Percentiles rank a stretch among this genome's conserved stretches.
Evolutionary conservation across 2,113 vertebrate species (phyloP).

Genomic region (Bagarius yarrelli): DNA sequence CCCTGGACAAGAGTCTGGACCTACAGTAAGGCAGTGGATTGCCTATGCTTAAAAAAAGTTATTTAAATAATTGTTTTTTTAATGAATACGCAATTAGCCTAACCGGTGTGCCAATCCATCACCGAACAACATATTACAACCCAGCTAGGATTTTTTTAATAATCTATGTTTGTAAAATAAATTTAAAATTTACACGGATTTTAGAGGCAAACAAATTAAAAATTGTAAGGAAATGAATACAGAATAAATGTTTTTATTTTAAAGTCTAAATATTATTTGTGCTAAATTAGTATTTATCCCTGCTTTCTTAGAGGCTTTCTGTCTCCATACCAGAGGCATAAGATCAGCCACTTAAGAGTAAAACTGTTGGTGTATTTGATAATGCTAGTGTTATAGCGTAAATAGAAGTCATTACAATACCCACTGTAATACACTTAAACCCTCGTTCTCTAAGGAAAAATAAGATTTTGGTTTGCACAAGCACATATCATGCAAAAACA

Average conservation of each 20-base stretch:
- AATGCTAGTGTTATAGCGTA: background rate
- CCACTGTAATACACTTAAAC: background rate
- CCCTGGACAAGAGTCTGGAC: too few species aligned
- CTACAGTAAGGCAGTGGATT: too few species aligned
- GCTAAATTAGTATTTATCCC: background rate
- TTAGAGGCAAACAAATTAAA: background rate
- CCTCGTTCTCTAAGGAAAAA: background rate
- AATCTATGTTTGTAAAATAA: background rate
- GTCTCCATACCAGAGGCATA: background rate
- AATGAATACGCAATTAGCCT: too few species aligned
- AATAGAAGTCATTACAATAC: background rate
- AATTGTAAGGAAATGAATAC: background rate
- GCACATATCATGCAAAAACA: slow-evolving; percentile 1
- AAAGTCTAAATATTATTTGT: background rate
- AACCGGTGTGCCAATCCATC: too few species aligned
- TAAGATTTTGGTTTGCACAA: background rate
- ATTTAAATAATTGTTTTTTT: too few species aligned
- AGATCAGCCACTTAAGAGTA: background rate
- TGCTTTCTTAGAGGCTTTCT: background rate
- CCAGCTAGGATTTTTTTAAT: background rate
- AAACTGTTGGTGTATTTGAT: background rate
- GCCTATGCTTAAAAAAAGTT: too few species aligned
- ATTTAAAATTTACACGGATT: background rate
- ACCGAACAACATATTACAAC: too few species aligned
- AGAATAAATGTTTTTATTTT: background rate